phyloP scores from a whole-genome alignment of 2,888 invertebrate genomes.

The Scaptomyza tumidula region DNA sequence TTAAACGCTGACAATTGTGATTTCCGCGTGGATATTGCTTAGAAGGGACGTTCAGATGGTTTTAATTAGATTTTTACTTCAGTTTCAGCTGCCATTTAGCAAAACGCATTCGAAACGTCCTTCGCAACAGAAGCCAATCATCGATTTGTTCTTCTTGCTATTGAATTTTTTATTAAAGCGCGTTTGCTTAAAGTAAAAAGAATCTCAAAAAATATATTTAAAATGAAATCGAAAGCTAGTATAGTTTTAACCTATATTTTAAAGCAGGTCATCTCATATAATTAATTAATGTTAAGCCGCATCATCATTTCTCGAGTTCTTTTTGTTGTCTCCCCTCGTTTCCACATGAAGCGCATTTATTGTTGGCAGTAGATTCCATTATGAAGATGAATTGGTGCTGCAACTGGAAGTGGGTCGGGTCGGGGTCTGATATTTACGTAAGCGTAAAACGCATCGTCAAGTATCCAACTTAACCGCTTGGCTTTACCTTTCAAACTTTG shows the following conservation, averaged over 20 bases:
- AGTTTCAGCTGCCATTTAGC: conserved; percentile 60
- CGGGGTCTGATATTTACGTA: conserved; percentile 8
- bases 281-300: conserved; percentile 28
- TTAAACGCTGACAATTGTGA: conserved; percentile 74
- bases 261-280: neutral
- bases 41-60: conserved; percentile 28
- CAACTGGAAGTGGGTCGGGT: conserved; percentile 11
- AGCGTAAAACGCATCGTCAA: neutral
- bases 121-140: conserved; percentile 9
- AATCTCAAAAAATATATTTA: no score
- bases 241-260: no score
- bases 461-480: conserved; percentile 7
- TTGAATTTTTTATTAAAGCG: neutral
- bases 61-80: conserved; percentile 73
- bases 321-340: conserved; percentile 25
- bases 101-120: conserved; percentile 21
- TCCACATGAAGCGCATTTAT: conserved; percentile 48
- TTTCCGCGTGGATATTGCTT: conserved; percentile 45
- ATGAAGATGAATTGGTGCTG: conserved; percentile 56
- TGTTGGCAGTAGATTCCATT: conserved; percentile 53
- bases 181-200: no score
- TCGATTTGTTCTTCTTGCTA: conserved; percentile 3
- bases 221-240: no score
- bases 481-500: conserved; percentile 40
- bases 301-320: conserved; percentile 17